A percentile compares a stretch with the other conserved stretches of the same genome.
phyloP scores from a whole-genome alignment of 2,888 invertebrate genomes.

The Mantis religiosa region DNA sequence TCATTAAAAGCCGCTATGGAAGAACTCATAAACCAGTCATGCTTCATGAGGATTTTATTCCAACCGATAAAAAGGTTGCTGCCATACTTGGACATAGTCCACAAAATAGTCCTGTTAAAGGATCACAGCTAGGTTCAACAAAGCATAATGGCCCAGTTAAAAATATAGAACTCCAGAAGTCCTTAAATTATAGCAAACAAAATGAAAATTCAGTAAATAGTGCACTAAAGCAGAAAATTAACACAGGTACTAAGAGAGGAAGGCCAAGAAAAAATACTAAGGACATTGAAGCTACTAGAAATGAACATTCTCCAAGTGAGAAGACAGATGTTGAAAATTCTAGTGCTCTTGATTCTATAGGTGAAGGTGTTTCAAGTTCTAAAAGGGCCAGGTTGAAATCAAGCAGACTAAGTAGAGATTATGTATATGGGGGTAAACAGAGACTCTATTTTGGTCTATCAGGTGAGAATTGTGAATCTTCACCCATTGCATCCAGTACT shows the following conservation, averaged over 20 bases:
- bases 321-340: not conserved
- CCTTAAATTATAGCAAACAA: not conserved
- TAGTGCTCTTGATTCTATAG: not conserved
- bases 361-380: not conserved
- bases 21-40: conserved; percentile 54
- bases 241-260: not conserved
- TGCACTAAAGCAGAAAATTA: not conserved
- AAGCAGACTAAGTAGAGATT: not conserved
- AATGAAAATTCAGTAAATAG: not conserved
- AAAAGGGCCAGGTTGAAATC: not conserved
- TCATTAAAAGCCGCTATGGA: conserved; percentile 55
- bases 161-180: not conserved
- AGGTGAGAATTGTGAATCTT: not conserved
- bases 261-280: not conserved
- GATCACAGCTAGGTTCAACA: not conserved
- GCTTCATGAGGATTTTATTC: conserved; percentile 43
- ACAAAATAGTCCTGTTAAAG: conserved; percentile 18
- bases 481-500: not conserved
- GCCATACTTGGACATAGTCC: conserved; percentile 30
- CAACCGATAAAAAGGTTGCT: conserved; percentile 43
- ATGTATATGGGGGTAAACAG: not conserved
- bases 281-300: not conserved
- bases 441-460: not conserved
- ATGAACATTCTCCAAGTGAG: not conserved
- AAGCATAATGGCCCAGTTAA: not conserved